Base-by-base conservation (phyloP, 2,888 invertebrate species). In the Amiota minor region DNA sequence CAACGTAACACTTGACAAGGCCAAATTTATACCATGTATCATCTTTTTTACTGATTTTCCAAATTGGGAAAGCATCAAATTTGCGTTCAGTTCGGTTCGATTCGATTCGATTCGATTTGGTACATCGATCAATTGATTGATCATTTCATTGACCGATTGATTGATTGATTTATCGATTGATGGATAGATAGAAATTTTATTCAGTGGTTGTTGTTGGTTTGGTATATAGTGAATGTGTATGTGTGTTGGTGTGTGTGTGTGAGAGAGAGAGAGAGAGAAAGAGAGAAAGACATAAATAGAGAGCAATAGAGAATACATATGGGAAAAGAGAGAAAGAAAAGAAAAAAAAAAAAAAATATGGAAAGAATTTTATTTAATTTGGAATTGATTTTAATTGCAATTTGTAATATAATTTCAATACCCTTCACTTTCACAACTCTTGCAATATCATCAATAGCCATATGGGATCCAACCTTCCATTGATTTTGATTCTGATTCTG, bases 1-100 rank as follows among this genome's bases (percentile, higher is more conserved):
- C 89, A 90, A 87, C 89, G 88, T 86, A 89, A 88, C 84, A 89
- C 87, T 88, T 87, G 88, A 87, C 89, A 89, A 88, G 89, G 90
- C 90, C 89, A 89, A 88, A 88, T 87, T 35, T 86, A 89, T 86
- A 87, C 89, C 88, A 86, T 88, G 87, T 80, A 89, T 87, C 88
- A 88, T 89, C 86, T 83, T 87, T 89, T 89, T 89, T 83, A 89
- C 90, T 90, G 79, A 81, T 76, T 76, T 59, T 75, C 50, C n/a
- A 64, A 72, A 65, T 71, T 35, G 20, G 23, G 50, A 68, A 20
- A 68, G 23, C 20, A 49, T 12, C 49, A 35, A 53, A 53, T 65
- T 47, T 46, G 20, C 56, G 35, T n/a, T 76, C 81, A 78, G 77
- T 76, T 76, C 76, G 75, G 71, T 76, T 4, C 67, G 72, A 70